Evolutionary conservation across 2,113 vertebrate species (phyloP).

Genomic region (Desmodus rotundus): DNA sequence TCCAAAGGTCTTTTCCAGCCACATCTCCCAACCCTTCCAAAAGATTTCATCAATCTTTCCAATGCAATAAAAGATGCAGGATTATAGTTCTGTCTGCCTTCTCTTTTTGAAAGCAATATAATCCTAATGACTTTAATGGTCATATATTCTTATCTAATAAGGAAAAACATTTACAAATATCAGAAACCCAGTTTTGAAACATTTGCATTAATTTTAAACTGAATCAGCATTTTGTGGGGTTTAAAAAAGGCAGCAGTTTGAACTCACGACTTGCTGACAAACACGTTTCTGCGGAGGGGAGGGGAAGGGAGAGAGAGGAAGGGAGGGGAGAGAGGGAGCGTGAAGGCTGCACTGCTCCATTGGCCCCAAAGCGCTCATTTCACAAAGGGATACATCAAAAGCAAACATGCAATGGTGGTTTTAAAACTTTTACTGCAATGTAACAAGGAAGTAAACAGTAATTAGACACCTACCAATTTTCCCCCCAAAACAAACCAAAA

Average conservation of each 20-base stretch:
- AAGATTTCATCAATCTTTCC: conserved; percentile 61
- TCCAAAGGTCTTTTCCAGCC: conserved; percentile 67
- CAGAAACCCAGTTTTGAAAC: conserved; percentile 71
- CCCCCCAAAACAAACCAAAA: conserved; percentile 56
- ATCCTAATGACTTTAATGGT: conserved; percentile 62
- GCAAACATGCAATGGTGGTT: conserved; percentile 87
- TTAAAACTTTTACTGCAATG: conserved; percentile 84
- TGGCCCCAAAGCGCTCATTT: conserved; percentile 79
- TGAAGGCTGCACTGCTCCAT: conserved; percentile 73
- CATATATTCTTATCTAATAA: conserved; percentile 62
- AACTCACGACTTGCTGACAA: conserved; percentile 67
- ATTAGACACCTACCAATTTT: conserved; percentile 79
- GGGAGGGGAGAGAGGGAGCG: conserved; percentile 47
- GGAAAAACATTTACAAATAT: conserved; percentile 71
- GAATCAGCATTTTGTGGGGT: conserved; percentile 59
- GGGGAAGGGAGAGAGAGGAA: too few relatives aligned
- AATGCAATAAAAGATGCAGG: conserved; percentile 68
- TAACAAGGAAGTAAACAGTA: conserved; percentile 83
- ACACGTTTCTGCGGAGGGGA: conserved; percentile 59
- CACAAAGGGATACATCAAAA: conserved; percentile 84
- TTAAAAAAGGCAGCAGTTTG: conserved; percentile 63
- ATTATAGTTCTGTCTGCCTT: conserved; percentile 48
- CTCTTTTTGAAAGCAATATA: conserved; percentile 71
- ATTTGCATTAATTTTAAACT: conserved; percentile 65
- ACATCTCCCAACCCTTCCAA: conserved; percentile 56